Conservation (phyloP, 30 jellyfish, hydroid and myxozoan genomes). For the Thelohanellus kitauei region DNA sequence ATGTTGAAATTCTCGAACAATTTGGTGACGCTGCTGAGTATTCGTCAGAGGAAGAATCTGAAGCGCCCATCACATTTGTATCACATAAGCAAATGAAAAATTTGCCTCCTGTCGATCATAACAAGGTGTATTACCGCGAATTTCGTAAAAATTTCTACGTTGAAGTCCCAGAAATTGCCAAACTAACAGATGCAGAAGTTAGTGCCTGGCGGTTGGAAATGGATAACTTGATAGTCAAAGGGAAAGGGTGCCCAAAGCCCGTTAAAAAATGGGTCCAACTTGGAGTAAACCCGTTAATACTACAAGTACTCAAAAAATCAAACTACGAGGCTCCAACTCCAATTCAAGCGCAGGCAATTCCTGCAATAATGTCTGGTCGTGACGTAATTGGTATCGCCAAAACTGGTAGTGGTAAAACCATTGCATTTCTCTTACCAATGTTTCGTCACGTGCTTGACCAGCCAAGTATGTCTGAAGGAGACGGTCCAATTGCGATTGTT, state of each 20-base stretch:
- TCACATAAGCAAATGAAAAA: conserved; percentile 16
- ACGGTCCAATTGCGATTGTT: conserved; percentile 80
- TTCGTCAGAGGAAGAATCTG: conserved; percentile 72
- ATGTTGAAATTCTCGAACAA: no score
- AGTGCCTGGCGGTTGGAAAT: conserved; percentile 24
- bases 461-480: conserved; percentile 36
- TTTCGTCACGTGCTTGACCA: conserved; percentile 86
- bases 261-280: conserved; percentile 79
- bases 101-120: conserved; percentile 17
- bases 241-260: conserved; percentile 71
- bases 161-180: conserved; percentile 78
- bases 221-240: conserved; percentile 47
- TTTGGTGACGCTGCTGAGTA: conserved; percentile 53
- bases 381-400: conserved; percentile 92
- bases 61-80: no score
- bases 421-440: conserved; percentile 75
- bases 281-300: conserved; percentile 14
- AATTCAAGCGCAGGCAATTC: conserved; percentile 88
- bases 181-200: conserved; percentile 54
- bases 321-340: conserved; percentile 80
- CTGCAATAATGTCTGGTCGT: conserved; percentile 92
- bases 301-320: conserved; percentile 1
- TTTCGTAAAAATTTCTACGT: conserved; percentile 48
- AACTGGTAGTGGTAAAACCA: conserved; percentile 91
- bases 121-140: conserved; percentile 36